Evolutionary conservation across 2,888 invertebrate genomes (phyloP).

Genomic region (Phyllotreta cruciferae): DNA sequence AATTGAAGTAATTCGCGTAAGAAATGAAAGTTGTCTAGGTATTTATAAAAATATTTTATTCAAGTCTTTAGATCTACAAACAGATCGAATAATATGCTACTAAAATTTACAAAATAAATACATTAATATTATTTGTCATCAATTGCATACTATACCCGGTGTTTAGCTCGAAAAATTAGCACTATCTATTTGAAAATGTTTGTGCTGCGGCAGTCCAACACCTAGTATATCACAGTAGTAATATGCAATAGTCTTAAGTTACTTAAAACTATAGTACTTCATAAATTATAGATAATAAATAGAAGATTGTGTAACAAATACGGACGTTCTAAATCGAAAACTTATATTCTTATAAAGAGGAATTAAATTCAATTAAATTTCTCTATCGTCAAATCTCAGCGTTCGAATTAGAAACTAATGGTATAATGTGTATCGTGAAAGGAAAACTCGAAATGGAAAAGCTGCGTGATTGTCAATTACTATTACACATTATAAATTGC

Average conservation of each 20-base stretch:
- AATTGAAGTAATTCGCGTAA: neutral
- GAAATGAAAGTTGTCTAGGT: conserved; percentile 1
- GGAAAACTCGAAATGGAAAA: too few species aligned
- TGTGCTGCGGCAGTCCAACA: conserved; percentile 40
- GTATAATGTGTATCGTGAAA: too few species aligned
- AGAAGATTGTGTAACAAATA: too few species aligned
- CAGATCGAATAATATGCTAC: conserved; percentile 25
- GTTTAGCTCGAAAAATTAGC: conserved; percentile 39
- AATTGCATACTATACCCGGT: conserved; percentile 58
- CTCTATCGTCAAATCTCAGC: too few species aligned
- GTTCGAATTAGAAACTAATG: too few species aligned
- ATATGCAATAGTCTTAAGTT: conserved; percentile 49
- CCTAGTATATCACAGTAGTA: conserved; percentile 51
- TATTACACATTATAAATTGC: too few species aligned
- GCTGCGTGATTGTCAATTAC: too few species aligned
- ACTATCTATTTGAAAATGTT: conserved; percentile 20
- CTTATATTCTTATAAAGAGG: too few species aligned
- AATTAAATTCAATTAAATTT: too few species aligned
- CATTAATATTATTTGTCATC: conserved; percentile 22
- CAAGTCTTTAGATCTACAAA: conserved; percentile 16
- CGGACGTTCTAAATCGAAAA: too few species aligned
- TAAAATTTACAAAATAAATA: conserved; percentile 35
- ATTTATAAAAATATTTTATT: conserved; percentile 22
- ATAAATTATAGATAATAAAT: neutral
- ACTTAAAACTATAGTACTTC: conserved; percentile 7